Base-by-base conservation (phyloP, 2,113 vertebrate genomes). In the Grus americana region DNA sequence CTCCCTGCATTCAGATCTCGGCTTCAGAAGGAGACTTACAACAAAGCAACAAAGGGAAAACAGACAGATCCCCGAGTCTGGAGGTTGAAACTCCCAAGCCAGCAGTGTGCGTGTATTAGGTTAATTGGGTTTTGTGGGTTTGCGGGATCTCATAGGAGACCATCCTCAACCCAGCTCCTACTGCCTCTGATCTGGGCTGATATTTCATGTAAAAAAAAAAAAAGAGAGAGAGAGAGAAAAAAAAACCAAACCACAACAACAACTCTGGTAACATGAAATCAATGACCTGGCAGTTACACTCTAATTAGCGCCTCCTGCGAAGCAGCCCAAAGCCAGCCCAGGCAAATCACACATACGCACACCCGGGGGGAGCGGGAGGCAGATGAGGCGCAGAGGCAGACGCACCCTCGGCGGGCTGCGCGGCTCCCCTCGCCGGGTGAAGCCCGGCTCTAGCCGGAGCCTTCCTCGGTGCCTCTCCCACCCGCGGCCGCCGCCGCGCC, bases 221-320 rank as follows among this genome's bases (percentile, higher is more conserved):
- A 18, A 34, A 38, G 36, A 36, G 36, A 27, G 26, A 20, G 6
- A 17, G 15, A 4, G 9, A 10, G 13, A 20, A 12, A 3, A 4
- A 9, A 34, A 12, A 4, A 2, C 30, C 52, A 55, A 27, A 9
- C 23, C 73, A 29, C 62, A 87, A 58, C 61, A 93, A 78, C 93
- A 94, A 90, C 89, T 92, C 90, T 46, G 67, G 88, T 86, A 95
- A 95, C 94, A 94, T 34, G 95, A 90, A 96, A 96, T 95, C 96
- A 95, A 71, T 96, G 97, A 95, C 96, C 97, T 96, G 87, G 94
- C 96, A 93, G 97, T 89, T 96, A 94, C 96, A 97, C 96, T 95
- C 96, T 87, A 97, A 97, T 97, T 97, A 97, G 97, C 90, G 79
- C 94, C 94, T 96, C 95, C 93, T 58, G 92, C 89, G 90, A 97